Evolutionary conservation across 2,113 vertebrate species (phyloP), one percentile per base, ranked within the genome.

Genomic region (Neodon shergylaensis): DNA sequence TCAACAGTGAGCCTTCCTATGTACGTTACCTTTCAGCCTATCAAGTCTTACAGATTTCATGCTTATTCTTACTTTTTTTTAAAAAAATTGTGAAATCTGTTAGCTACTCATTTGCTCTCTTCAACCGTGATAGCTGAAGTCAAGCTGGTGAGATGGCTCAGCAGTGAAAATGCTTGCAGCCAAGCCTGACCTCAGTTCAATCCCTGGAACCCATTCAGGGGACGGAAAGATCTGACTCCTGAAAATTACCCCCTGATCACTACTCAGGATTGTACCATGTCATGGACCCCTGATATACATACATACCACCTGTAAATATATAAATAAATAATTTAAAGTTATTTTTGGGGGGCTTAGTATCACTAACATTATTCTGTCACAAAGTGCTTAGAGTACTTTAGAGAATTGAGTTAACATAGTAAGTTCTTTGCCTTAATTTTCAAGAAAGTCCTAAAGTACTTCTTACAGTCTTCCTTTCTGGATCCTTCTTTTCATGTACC

Each of bases 11-110:
- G 22, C 73, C 22, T 65, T 19, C 65, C 36, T 49, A 49, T 0
- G 12, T 24, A 54, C 4, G 36, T 77, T 33, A 90, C 93, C 52
- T 84, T 77, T 31, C 24, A 88, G 72, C 0, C 73, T 88, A 68
- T 26, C 58, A 68, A 93, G 92, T 77, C 61, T 77, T 52, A 63
- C 0, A 13, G n/a, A 49, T 88, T 92, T 82, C 54, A 14, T 36
- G 63, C 31, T 70, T 44, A 63, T 19, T 84, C 81, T 65, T 31
- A 82, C 42, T 63, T 63, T 65, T 83, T 42, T 19, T n/a, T 54
- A 82, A 91, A 49, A 73, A 88, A 52, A 28, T 87, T 87, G 33
- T 79, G 94, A 89, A 76, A 61, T 72, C 49, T 61, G 52, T 63
- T 65, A 79, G 12, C 9, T 4, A 39, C n/a, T 72, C 49, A 72